Evolutionary conservation across 2,113 vertebrate genomes (phyloP).

Genomic region (Hipposideros armiger): DNA sequence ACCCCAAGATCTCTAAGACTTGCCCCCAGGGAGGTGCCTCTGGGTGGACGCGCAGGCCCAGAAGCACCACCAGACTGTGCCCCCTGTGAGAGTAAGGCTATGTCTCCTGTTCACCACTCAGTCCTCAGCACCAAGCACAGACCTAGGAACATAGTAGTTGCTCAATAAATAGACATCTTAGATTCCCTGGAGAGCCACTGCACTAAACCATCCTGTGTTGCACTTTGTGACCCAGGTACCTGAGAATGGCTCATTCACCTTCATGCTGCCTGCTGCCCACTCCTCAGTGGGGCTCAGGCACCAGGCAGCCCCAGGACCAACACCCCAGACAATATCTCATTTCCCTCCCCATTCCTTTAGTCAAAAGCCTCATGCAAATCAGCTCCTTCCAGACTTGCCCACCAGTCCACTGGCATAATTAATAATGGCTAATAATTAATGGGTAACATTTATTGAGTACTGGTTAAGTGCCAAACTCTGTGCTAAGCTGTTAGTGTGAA

Average conservation of each 20-base stretch:
- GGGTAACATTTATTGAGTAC: not conserved
- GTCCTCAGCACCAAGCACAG: not conserved
- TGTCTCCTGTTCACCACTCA: not conserved
- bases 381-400: not conserved
- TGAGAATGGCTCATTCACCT: not conserved
- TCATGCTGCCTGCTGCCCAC: not conserved
- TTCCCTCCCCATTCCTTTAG: not conserved
- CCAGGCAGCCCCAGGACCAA: not conserved
- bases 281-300: not conserved
- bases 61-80: not conserved
- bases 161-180: not conserved
- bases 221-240: not conserved
- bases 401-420: not conserved
- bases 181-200: not conserved
- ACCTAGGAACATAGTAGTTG: not conserved
- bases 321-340: not conserved
- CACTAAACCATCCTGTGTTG: not conserved
- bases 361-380: not conserved
- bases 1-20: not conserved
- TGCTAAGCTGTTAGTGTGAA: slow-evolving; percentile 2
- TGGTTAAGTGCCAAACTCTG: slow-evolving; percentile 25
- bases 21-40: too few relatives aligned
- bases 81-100: not conserved
- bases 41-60: rapidly evolving
- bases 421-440: slow-evolving; percentile 51